Evolutionary conservation across 2,888 invertebrate genomes (phyloP).

Genomic region (Nesidiocoris tenuis): DNA sequence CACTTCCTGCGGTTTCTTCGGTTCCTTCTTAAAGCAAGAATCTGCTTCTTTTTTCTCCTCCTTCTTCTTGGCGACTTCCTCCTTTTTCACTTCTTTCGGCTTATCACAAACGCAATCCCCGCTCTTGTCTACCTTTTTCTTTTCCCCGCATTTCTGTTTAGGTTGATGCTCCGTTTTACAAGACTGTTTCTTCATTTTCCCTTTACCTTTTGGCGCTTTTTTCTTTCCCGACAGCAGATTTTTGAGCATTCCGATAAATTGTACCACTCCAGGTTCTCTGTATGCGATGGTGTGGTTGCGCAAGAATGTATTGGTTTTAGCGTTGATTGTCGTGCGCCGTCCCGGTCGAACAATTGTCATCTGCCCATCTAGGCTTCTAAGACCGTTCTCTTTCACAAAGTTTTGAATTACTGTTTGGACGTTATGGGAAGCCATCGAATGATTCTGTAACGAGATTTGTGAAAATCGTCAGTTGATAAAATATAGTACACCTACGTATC

Average conservation of each 20-base stretch:
- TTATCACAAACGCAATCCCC: neutral
- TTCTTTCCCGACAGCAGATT: slow-evolving; percentile 11
- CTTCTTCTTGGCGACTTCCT: slow-evolving; percentile 23
- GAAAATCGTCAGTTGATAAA: no score
- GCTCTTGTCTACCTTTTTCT: slow-evolving; percentile 21
- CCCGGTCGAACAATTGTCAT: neutral
- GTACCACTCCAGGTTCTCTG: neutral
- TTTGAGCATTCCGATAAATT: neutral
- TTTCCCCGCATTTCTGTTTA: slow-evolving; percentile 8
- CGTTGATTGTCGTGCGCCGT: neutral
- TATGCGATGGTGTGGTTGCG: neutral
- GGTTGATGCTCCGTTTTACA: slow-evolving; percentile 7
- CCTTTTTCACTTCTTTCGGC: slow-evolving; percentile 23
- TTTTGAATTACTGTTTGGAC: neutral
- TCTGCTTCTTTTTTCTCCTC: slow-evolving; percentile 36
- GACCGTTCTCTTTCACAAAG: neutral
- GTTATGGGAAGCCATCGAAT: neutral
- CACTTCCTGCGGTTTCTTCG: slow-evolving; percentile 33
- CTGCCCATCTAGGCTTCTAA: neutral
- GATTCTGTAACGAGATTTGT: neutral
- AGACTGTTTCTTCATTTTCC: slow-evolving; percentile 16
- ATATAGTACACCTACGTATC: no score
- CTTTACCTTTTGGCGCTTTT: slow-evolving; percentile 1
- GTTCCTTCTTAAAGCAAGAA: slow-evolving; percentile 14
- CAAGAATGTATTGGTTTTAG: neutral